These are phyloP conservation scores for Syrista parreyssii DNA, from an alignment of 2,888 invertebrate species.

Conservation along the genomic window DNA sequence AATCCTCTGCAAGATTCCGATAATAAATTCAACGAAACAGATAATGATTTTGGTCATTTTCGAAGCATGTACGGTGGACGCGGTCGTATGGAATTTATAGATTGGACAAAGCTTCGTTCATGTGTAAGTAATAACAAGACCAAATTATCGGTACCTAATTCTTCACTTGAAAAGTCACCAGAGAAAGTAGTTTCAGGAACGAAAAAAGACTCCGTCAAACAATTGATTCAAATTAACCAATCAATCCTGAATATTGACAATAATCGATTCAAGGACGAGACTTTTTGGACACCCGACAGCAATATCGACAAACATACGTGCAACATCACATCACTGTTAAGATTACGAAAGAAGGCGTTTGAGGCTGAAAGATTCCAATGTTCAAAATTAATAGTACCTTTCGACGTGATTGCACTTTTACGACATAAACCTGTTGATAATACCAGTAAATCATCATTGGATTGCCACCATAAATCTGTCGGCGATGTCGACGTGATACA, in stretches of 20 bases:
- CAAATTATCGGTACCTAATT: neutral
- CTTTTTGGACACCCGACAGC: constrained; percentile 22
- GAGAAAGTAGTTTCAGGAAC: neutral
- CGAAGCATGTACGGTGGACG: constrained; percentile 23
- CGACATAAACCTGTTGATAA: neutral
- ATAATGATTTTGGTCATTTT: constrained; percentile 22
- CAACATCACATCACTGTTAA: neutral
- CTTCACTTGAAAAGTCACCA: neutral
- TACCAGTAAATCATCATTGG: neutral
- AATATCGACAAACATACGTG: constrained; percentile 20
- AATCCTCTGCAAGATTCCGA: neutral
- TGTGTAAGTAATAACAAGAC: neutral
- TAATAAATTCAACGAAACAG: neutral
- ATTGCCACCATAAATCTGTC: neutral
- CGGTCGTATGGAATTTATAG: constrained; percentile 20
- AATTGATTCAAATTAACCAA: neutral
- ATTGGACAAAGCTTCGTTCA: constrained; percentile 21
- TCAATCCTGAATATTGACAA: neutral
- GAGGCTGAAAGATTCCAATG: neutral
- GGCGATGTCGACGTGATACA: neutral
- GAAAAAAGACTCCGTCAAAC: neutral
- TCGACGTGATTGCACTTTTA: neutral
- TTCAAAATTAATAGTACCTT: neutral
- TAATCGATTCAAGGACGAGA: neutral
- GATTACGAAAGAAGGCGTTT: constrained; percentile 3